Evolutionary conservation across 2,113 vertebrate genomes (phyloP).

Genomic region (Mesitornis unicolor): DNA sequence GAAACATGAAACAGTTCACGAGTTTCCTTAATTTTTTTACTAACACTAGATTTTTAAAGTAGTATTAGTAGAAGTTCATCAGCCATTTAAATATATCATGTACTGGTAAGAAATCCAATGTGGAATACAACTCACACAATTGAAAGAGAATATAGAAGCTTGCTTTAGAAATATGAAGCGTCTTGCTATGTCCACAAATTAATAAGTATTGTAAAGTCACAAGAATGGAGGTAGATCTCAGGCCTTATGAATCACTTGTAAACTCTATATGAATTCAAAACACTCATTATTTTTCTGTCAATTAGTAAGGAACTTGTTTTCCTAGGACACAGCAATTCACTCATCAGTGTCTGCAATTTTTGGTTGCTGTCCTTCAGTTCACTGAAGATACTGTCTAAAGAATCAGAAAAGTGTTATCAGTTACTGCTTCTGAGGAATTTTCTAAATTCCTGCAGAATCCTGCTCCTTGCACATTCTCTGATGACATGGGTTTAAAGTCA

Average conservation of each 20-base stretch:
- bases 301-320: background rate
- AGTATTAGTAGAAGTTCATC: background rate
- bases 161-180: background rate
- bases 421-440: conserved; percentile 1
- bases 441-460: background rate
- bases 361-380: background rate
- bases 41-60: background rate
- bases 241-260: background rate
- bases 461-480: background rate
- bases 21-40: background rate
- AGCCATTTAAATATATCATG: background rate
- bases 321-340: background rate
- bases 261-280: background rate
- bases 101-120: background rate
- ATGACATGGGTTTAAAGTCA: background rate
- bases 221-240: background rate
- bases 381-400: background rate
- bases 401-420: background rate
- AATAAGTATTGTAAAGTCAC: background rate
- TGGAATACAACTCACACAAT: background rate
- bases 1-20: background rate
- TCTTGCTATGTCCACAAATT: background rate
- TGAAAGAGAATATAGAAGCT: background rate
- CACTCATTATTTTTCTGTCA: background rate
- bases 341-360: background rate